These are phyloP conservation scores for Caerostris darwini DNA, from an alignment of 1,140 invertebrate genomes.

Conservation along the genomic window DNA sequence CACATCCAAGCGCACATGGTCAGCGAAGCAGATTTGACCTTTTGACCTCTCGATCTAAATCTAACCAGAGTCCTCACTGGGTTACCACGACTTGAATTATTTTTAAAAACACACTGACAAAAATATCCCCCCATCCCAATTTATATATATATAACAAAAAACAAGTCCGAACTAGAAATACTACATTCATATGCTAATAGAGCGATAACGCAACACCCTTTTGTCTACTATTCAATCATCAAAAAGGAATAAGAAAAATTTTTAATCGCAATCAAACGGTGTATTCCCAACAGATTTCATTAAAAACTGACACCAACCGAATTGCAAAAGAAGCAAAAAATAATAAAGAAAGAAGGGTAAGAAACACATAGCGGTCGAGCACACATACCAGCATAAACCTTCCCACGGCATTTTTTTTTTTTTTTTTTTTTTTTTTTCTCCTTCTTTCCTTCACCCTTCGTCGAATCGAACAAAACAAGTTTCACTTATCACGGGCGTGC, in stretches of 20 bases:
- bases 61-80: no score
- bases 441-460: background rate
- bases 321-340: background rate
- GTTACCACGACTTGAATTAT: no score
- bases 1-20: no score
- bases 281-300: background rate
- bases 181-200: no score
- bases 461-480: conserved; percentile 8
- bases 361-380: background rate
- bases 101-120: background rate
- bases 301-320: background rate
- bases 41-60: no score
- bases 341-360: no score
- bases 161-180: no score
- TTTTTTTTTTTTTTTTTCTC: background rate
- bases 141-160: background rate
- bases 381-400: background rate
- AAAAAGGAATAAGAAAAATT: no score
- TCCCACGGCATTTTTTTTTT: conserved; percentile 1
- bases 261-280: background rate
- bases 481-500: background rate
- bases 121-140: background rate
- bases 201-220: no score
- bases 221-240: no score
- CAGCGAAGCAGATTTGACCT: no score